Base-by-base conservation (phyloP, 2,113 vertebrate species). In the Daubentonia madagascariensis region DNA sequence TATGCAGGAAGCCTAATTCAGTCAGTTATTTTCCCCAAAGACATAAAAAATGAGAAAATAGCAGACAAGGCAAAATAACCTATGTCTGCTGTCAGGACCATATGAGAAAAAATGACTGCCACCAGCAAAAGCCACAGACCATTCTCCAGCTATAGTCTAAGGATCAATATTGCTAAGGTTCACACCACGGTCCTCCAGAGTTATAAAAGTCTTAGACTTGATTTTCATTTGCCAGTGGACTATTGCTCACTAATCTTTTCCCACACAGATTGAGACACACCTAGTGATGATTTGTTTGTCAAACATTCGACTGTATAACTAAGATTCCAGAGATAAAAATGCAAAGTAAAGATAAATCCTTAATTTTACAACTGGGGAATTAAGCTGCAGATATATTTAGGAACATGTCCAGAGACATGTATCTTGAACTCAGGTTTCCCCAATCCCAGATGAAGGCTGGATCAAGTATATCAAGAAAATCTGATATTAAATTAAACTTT, bases 11-110 rank as follows among this genome's bases (percentile, higher is more conserved):
- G 73, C 17, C 52, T 59, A 57, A 90, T 84, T 86, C 93, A 35
- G 54, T 92, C 63, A 87, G 25, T 76, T 94, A 48, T 93, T 96
- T 95, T 3, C 73, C 73, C n/a, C 18, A 81, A 89, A 94, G 54
- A 89, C n/a, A 80, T 67, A 63, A 96, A 95, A 97, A 89, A 96
- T 75, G 83, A 73, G 43, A 91, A 97, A 97, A 94, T 14, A 96
- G 30, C 79, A 96, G n/a, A 79, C 23, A 79, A 45, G 78, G 65
- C 23, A 86, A 88, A 94, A 78, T 89, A 93, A 70, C 23, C n/a
- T 61, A 18, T 4, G 3, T 91, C 48, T 92, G 50, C 50, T 86
- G 16, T 80, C 13, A 32, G 48, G 20, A 85, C 18, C 23, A 11
- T 75, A 13, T 67, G 50, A 75, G 57, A 96, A 59, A 32, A 54